These are phyloP conservation scores for Meghimatium bilineatum DNA, from an alignment of 2,888 invertebrate species.

Conservation along the genomic window DNA sequence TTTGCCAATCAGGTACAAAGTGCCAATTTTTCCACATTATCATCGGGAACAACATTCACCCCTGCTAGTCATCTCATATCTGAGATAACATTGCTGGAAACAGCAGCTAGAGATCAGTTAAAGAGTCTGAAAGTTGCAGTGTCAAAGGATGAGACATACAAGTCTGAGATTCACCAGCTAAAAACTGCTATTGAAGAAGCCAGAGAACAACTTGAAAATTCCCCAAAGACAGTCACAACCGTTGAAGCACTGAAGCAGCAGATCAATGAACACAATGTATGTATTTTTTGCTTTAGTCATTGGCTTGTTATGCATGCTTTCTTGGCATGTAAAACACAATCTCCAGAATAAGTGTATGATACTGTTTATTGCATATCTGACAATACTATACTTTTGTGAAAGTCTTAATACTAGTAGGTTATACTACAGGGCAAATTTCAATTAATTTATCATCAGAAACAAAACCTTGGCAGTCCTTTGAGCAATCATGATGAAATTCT, in stretches of 20 bases:
- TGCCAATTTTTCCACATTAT: not conserved
- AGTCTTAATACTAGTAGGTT: not conserved
- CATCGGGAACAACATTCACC: conserved; percentile 29
- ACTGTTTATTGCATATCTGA: not conserved
- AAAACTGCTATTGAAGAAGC: conserved; percentile 66
- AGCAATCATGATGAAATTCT: too few relatives aligned
- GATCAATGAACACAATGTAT: conserved; percentile 68
- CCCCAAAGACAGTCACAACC: conserved; percentile 65
- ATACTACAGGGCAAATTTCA: too few relatives aligned
- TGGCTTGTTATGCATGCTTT: not conserved
- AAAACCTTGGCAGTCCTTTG: too few relatives aligned
- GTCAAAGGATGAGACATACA: conserved; percentile 66
- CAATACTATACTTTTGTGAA: not conserved
- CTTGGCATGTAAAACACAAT: not conserved
- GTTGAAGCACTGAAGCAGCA: conserved; percentile 69
- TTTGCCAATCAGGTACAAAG: not conserved
- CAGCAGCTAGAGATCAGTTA: conserved; percentile 62
- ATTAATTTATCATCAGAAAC: too few relatives aligned
- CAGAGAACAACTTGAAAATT: conserved; percentile 62
- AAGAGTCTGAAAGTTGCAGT: conserved; percentile 63
- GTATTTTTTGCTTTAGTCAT: conserved; percentile 50
- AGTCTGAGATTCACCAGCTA: conserved; percentile 64
- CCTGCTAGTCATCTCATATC: conserved; percentile 55
- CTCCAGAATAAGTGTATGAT: not conserved
- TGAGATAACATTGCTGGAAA: conserved; percentile 65